Evolutionary conservation across 2,797 vertebrate species (phyloP), one percentile per base, ranked within the genome.

Genomic region (Typhlichthys subterraneus): DNA sequence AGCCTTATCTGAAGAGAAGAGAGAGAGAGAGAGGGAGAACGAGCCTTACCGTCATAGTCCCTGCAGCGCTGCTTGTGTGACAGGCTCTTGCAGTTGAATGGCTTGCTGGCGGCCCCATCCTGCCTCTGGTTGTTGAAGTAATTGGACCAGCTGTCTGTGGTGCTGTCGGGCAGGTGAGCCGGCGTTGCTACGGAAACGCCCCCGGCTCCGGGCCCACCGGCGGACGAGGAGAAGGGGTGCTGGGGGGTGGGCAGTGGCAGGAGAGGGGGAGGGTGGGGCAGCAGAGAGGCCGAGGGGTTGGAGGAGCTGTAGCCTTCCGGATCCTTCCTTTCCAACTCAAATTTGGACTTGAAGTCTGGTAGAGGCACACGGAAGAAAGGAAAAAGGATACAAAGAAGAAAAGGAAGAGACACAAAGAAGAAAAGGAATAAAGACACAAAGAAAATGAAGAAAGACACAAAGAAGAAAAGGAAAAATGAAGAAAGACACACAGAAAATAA

Each of bases 111-210:
- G 60, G 87, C 89, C 0, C 76, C 79, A 4, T 89, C 89, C 70
- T 80, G 83, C 69, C 90, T 84, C 74, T 94, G 96, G 81, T 93
- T 92, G 82, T 92, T 90, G 52, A 94, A 99, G 93, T 90, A 99
- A 88, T 93, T 93, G 17, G 96, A 97, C 97, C 97, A 99, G 90
- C 95, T 98, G 91, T 99, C 98, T 0, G 96, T 97, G 55, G 97
- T 98, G 91, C 92, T 97, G 77, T 99, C 96, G 1, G 97, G 95
- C 76, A 97, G 94, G 91, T 96, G 98, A 4, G 95, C 96, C 55
- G 91, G 91, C 64, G 95, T 96, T 12, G 93, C 91, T 62, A 95
- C 85, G 57, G 96, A 93, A 61, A 95, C 94, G 12, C 95, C 93
- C 65, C 92, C 95, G 1, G 62, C 52, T 61, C 67, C 82, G 14